Percentiles rank a stretch among this genome's conserved stretches.
These are phyloP conservation scores for Heliconius nattereri DNA, from an alignment of 1,140 invertebrate genomes.

Conservation along the genomic window DNA sequence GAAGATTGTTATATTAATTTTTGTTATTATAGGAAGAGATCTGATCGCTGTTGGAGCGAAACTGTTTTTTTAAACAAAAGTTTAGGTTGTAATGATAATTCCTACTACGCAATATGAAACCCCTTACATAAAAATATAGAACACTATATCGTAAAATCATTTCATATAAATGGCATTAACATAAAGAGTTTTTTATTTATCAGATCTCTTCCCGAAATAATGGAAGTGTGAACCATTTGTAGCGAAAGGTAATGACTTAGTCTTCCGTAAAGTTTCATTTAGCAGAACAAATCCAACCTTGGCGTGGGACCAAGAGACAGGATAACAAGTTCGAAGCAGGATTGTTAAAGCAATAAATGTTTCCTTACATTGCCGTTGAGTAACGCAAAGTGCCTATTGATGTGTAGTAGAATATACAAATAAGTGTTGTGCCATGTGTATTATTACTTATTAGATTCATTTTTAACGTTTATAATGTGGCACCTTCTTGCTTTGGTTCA, in stretches of 20 bases:
- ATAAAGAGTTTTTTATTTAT: neutral
- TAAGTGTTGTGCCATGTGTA: conserved; percentile 59
- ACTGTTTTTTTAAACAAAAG: neutral
- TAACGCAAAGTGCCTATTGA: conserved; percentile 65
- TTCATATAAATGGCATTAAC: neutral
- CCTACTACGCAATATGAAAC: neutral
- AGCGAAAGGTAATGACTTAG: conserved; percentile 12
- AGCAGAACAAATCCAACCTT: conserved; percentile 35
- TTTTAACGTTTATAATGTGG: conserved; percentile 23
- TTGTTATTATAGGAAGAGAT: conserved; percentile 10
- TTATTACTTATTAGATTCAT: conserved; percentile 23
- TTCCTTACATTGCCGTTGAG: conserved; percentile 47
- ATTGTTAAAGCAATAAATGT: conserved; percentile 50
- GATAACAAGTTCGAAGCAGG: conserved; percentile 20
- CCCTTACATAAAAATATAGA: neutral
- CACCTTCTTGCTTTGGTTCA: conserved; percentile 25
- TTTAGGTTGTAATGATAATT: neutral
- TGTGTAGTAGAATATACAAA: conserved; percentile 58
- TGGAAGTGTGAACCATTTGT: neutral
- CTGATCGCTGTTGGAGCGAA: neutral
- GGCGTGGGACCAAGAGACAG: conserved; percentile 47
- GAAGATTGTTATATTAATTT: conserved; percentile 19
- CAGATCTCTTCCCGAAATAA: conserved; percentile 5
- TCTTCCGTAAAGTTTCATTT: conserved; percentile 23
- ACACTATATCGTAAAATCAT: neutral